Evolutionary conservation across 2,888 invertebrate species (phyloP).

Genomic region (Rambutsinella grinnellia): DNA sequence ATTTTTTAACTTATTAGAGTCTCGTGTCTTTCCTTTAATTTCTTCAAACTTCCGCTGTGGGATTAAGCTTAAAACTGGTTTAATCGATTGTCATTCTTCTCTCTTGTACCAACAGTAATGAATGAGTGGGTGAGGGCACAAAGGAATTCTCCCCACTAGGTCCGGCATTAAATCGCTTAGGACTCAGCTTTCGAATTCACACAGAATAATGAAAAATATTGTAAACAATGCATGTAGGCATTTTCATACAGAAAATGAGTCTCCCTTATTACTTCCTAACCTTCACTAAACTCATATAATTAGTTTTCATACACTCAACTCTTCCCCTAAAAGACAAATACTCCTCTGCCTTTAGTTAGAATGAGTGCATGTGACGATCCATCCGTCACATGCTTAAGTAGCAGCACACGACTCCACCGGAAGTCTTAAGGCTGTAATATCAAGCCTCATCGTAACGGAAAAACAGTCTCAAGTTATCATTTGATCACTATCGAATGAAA

Average conservation of each 20-base stretch:
- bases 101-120: not conserved
- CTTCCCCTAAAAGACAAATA: not conserved
- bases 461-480: slow-evolving; percentile 50
- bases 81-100: slow-evolving; percentile 5
- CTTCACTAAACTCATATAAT: slow-evolving; percentile 13
- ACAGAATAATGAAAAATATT: slow-evolving; percentile 18
- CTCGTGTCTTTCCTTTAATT: slow-evolving; percentile 8
- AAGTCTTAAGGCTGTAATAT: slow-evolving; percentile 39
- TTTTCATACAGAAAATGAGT: slow-evolving; percentile 2
- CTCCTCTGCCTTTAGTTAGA: not conserved
- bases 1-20: slow-evolving; percentile 18
- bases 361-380: slow-evolving; percentile 32
- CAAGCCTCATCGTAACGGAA: slow-evolving; percentile 46
- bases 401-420: slow-evolving; percentile 37
- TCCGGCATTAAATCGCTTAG: no score
- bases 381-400: slow-evolving; percentile 12
- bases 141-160: not conserved
- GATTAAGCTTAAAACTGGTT: slow-evolving; percentile 11
- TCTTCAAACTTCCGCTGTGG: slow-evolving; percentile 21
- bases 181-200: slow-evolving; percentile 47
- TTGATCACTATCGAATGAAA: slow-evolving; percentile 17
- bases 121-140: not conserved
- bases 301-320: not conserved
- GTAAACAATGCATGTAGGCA: slow-evolving; percentile 20
- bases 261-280: slow-evolving; percentile 7